A percentile compares a stretch with the other conserved stretches of the same genome.
Conservation (phyloP, 2,797 vertebrate genomes). For the Danionella dracula region DNA sequence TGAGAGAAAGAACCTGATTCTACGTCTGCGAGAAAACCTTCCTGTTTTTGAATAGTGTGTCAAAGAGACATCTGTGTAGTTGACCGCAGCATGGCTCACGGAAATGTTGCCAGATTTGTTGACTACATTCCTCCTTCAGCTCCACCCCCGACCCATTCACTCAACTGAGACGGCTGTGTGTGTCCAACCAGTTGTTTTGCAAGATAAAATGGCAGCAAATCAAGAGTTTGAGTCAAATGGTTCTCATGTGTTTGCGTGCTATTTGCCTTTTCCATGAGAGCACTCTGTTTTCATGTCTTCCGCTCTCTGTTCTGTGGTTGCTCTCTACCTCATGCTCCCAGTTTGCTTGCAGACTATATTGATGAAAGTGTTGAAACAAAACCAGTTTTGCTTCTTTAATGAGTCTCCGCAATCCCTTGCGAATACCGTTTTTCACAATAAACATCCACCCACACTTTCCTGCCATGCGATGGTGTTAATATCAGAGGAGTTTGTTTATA, state of each 20-base stretch:
- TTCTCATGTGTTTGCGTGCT: slow-evolving; percentile 17
- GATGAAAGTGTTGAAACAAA: slow-evolving; percentile 28
- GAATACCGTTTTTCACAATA: slow-evolving; percentile 31
- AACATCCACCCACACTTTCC: slow-evolving; percentile 11
- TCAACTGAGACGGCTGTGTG: slow-evolving; percentile 16
- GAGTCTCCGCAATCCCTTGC: slow-evolving; percentile 2
- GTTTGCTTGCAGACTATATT: slow-evolving; percentile 37
- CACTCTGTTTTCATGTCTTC: slow-evolving; percentile 20
- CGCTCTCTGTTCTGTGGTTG: slow-evolving; percentile 28
- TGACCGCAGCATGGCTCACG: not conserved
- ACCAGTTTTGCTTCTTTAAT: slow-evolving; percentile 28
- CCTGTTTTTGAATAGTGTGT: not conserved
- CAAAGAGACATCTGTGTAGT: slow-evolving; percentile 4
- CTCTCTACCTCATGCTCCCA: not conserved
- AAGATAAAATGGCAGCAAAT: slow-evolving; percentile 32
- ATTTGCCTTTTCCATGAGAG: not conserved
- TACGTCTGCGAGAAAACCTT: slow-evolving; percentile 4
- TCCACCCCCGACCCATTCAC: slow-evolving; percentile 17
- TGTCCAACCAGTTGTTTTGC: slow-evolving; percentile 20
- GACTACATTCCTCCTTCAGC: slow-evolving; percentile 3
- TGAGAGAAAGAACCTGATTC: not conserved
- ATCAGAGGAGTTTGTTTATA: slow-evolving; percentile 5
- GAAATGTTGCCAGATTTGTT: slow-evolving; percentile 6
- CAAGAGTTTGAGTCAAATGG: slow-evolving; percentile 11
- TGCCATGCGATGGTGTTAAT: not conserved